These are phyloP conservation scores for Eristalinus sepulchralis DNA, from an alignment of 2,888 invertebrate genomes.

Conservation along the genomic window DNA sequence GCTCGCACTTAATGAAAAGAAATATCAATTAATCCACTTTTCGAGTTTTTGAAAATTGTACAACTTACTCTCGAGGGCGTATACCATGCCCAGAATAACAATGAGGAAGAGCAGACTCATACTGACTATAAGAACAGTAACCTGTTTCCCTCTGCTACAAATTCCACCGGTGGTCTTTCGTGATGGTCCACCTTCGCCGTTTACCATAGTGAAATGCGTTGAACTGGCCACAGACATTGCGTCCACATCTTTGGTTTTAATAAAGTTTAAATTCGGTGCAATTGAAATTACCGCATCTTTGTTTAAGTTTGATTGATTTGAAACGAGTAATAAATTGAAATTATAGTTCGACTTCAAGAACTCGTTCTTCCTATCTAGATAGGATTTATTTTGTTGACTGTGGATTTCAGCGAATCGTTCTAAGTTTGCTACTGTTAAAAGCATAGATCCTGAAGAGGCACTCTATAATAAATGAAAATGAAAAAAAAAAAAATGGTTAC, in stretches of 20 bases:
- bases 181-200: slow-evolving; percentile 86
- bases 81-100: slow-evolving; percentile 90
- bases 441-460: slow-evolving; percentile 89
- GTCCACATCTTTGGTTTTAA: slow-evolving; percentile 83
- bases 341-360: slow-evolving; percentile 72
- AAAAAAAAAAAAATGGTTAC: no score
- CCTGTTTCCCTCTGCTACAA: slow-evolving; percentile 89
- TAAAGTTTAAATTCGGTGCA: slow-evolving; percentile 79
- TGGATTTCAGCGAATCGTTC: slow-evolving; percentile 83
- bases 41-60: neutral
- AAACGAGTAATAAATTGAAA: slow-evolving; percentile 75
- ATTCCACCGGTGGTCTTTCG: slow-evolving; percentile 86
- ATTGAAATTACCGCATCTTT: slow-evolving; percentile 77
- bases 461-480: slow-evolving; percentile 83
- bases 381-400: slow-evolving; percentile 77
- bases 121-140: slow-evolving; percentile 90
- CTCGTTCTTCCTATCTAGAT: slow-evolving; percentile 59
- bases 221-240: slow-evolving; percentile 90
- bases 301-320: slow-evolving; percentile 41
- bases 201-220: slow-evolving; percentile 93
- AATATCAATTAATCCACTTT: slow-evolving; percentile 3
- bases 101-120: slow-evolving; percentile 91
- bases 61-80: slow-evolving; percentile 91
- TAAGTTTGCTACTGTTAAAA: slow-evolving; percentile 90
- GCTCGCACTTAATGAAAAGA: slow-evolving; percentile 81